Base-by-base conservation (phyloP, 92 coral and sea anemone species). In the Actinernus sp. region DNA sequence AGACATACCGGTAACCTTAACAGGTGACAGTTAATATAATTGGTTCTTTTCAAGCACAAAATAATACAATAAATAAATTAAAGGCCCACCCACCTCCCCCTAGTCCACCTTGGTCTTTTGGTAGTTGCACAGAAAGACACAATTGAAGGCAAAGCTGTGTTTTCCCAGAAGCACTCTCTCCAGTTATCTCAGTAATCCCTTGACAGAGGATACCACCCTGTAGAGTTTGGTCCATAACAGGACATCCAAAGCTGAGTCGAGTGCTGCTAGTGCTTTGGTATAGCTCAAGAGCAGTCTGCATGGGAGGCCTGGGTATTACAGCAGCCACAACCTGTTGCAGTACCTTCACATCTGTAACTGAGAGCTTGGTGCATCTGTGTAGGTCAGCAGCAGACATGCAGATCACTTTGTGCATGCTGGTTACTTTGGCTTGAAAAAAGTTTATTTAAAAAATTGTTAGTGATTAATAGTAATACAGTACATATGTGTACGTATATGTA, bases 71-170 rank as follows among this genome's bases (percentile, higher is more conserved):
- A n/a, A n/a, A n/a, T n/a, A n/a, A n/a, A n/a, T n/a, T n/a, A n/a
- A n/a, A n/a, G n/a, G n/a, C n/a, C n/a, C n/a, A 51, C 71, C 12
- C 11, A 90, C 96, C 98, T 79, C 93, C 93, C 12, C 66, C 92
- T 57, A 87, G 63, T 1, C 98, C 98, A 4, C 97, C 97, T 21
- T 30, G 58, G 9, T 76, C 76, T 21, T 26, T 53, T 1, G 95
- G 95, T 52, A 94, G 78, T 83, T 94, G 98, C 47, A 94, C 98
- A 12, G 94, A 62, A 49, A 94, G 64, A 32, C 97, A 94, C 13
- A 94, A 63, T 71, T 94, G 98, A 19, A 94, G 65, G 64, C 97
- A 94, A 16, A 91, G 46, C 70, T 94, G 98, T 19, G 98, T 94
- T 53, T 94, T 94, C 14, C 98, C 98, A 32, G 90, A 78, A 4